Percentiles rank a stretch among this genome's conserved stretches.
Evolutionary conservation across 2,797 vertebrate species (phyloP).

Genomic region (Buphagus erythrorhynchus): DNA sequence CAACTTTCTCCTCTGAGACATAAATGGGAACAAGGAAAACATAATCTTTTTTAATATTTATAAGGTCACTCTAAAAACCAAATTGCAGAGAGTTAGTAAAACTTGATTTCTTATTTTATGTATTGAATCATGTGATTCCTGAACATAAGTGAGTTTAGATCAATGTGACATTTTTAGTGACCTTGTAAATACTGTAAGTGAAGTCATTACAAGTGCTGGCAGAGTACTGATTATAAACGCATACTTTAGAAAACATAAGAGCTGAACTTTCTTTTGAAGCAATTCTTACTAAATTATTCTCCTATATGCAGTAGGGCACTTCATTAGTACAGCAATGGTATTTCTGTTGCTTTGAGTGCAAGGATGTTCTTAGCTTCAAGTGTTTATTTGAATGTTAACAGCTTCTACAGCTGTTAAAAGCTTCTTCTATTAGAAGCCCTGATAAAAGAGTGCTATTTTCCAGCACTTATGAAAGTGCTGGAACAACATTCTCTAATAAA

Average conservation of each 20-base stretch:
- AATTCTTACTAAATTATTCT: not conserved
- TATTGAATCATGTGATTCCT: not conserved
- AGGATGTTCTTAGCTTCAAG: not conserved
- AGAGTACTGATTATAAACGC: not conserved
- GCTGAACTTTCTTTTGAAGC: not conserved
- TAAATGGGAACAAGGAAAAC: not conserved
- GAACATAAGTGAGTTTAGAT: not conserved
- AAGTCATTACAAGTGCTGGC: not conserved
- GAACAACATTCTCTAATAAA: not conserved
- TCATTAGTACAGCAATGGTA: not conserved
- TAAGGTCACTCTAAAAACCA: not conserved
- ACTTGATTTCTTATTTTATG: not conserved
- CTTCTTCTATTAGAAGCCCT: not conserved
- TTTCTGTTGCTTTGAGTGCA: not conserved
- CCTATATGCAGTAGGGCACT: not conserved
- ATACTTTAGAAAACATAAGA: not conserved
- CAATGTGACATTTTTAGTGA: not conserved
- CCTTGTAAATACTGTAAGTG: not conserved
- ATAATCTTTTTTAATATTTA: not conserved
- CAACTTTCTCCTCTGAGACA: not conserved
- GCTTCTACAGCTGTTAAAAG: not conserved
- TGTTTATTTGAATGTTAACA: not conserved
- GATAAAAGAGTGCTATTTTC: not conserved
- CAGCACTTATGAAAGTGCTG: not conserved
- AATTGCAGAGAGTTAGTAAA: not conserved